Evolutionary conservation across 1,140 invertebrate genomes (phyloP).

Genomic region (Heliothis virescens): DNA sequence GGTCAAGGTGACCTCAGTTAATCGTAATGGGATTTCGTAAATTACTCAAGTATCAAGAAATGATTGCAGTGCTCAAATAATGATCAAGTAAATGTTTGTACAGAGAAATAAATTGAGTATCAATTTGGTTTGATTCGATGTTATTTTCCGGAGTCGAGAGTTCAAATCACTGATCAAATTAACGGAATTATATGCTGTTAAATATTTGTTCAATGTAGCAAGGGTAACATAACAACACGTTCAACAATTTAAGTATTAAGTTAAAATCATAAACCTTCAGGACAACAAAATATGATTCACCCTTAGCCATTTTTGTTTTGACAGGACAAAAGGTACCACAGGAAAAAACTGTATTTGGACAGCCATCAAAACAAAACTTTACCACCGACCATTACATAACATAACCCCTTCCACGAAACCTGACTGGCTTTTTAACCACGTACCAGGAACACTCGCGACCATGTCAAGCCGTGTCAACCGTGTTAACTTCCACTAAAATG

Average conservation of each 20-base stretch:
- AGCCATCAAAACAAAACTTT: no score
- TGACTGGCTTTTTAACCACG: conserved; percentile 2
- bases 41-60: background rate
- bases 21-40: background rate
- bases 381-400: background rate
- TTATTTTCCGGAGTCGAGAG: no score
- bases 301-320: no score
- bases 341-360: no score
- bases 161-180: no score
- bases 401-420: conserved; percentile 13
- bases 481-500: conserved; percentile 5
- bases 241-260: no score
- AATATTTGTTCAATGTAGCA: no score
- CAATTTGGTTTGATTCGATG: background rate
- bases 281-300: no score
- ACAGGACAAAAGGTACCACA: no score
- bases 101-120: background rate
- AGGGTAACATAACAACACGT: no score
- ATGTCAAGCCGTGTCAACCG: conserved; percentile 11
- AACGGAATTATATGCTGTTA: no score
- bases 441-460: conserved; percentile 27
- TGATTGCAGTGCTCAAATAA: background rate
- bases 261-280: no score
- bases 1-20: conserved; percentile 9
- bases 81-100: background rate